A percentile compares a stretch with the other conserved stretches of the same genome.
Conservation (phyloP, 92 coral and sea anemone genomes). For the Epizoanthus fatuus region DNA sequence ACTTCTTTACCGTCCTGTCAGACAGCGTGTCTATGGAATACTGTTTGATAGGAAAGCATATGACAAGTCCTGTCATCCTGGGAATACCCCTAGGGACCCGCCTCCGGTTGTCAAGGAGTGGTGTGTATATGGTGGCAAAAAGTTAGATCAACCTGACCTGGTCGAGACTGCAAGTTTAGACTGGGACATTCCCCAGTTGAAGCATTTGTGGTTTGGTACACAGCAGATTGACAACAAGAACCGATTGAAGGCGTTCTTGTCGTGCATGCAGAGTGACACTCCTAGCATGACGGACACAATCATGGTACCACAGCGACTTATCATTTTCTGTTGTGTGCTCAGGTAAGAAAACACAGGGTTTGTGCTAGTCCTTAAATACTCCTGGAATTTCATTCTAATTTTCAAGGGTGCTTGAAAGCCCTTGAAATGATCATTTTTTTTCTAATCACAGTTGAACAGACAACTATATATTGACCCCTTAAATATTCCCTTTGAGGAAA, state of each 20-base stretch:
- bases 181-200: slow-evolving; percentile 93
- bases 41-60: slow-evolving; percentile 87
- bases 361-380: neutral
- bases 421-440: no score
- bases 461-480: no score
- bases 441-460: no score
- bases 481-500: no score
- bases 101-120: slow-evolving; percentile 93
- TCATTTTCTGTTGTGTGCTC: slow-evolving; percentile 93
- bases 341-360: slow-evolving; percentile 60
- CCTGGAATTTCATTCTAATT: neutral
- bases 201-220: slow-evolving; percentile 93
- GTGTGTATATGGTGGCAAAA: slow-evolving; percentile 95
- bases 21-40: slow-evolving; percentile 95
- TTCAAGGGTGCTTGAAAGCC: neutral
- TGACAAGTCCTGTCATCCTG: slow-evolving; percentile 50
- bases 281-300: slow-evolving; percentile 95
- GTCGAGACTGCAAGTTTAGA: slow-evolving; percentile 87
- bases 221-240: slow-evolving; percentile 84
- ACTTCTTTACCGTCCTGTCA: slow-evolving; percentile 91
- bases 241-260: slow-evolving; percentile 93
- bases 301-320: slow-evolving; percentile 92
- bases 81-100: slow-evolving; percentile 62
- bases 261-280: slow-evolving; percentile 94
- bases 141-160: slow-evolving; percentile 84